phyloP scores from a whole-genome alignment of 2,113 vertebrate genomes.

The Propithecus coquereli region DNA sequence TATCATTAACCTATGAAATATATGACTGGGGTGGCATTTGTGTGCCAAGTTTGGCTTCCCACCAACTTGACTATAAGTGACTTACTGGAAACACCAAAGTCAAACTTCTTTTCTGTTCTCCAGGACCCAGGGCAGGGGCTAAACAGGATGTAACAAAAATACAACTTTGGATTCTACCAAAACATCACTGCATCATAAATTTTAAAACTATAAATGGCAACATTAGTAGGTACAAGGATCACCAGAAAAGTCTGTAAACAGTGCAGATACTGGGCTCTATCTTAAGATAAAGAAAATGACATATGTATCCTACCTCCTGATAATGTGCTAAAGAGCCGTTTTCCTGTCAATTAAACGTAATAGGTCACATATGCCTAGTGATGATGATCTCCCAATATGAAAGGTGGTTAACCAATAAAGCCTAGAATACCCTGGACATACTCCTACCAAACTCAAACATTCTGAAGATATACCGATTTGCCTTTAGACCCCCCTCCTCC shows the following conservation, averaged over 20 bases:
- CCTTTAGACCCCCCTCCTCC: not conserved
- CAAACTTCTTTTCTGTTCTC: not conserved
- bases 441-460: not conserved
- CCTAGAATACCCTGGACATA: not conserved
- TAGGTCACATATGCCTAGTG: not conserved
- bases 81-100: not conserved
- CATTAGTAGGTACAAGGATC: not conserved
- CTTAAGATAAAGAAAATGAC: not conserved
- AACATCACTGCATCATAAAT: not conserved
- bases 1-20: too few species aligned
- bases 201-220: not conserved
- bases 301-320: not conserved
- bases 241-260: not conserved
- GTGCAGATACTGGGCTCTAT: not conserved
- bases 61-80: not conserved
- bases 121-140: too few species aligned
- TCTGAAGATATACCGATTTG: not conserved
- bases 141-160: not conserved
- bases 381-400: not conserved
- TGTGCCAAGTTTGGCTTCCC: not conserved
- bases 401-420: not conserved
- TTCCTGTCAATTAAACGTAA: not conserved
- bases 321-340: not conserved
- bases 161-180: not conserved
- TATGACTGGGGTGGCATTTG: rapidly evolving